Conservation (phyloP, 2,113 vertebrate species). For the Elachura formosa region DNA sequence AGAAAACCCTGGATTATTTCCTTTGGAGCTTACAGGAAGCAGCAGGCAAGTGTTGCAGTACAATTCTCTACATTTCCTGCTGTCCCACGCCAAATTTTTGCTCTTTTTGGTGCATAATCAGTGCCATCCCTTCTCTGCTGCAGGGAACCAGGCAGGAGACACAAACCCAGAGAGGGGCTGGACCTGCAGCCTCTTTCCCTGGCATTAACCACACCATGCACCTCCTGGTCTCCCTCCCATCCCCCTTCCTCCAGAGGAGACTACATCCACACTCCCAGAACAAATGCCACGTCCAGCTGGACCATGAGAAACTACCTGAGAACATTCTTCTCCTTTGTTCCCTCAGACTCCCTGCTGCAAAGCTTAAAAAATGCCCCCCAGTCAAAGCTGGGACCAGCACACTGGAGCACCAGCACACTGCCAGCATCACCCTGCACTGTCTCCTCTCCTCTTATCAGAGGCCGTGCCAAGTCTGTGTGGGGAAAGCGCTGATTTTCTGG, state of each 20-base stretch:
- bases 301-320: neutral
- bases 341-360: neutral
- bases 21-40: neutral
- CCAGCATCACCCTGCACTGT: neutral
- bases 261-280: neutral
- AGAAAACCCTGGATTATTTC: neutral
- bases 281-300: accelerated
- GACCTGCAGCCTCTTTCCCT: neutral
- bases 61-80: neutral
- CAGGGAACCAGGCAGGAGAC: neutral
- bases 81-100: neutral
- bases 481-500: neutral
- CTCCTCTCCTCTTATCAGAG: neutral
- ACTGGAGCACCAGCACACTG: neutral
- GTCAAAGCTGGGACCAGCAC: too few relatives aligned
- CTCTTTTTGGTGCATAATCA: neutral
- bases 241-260: neutral
- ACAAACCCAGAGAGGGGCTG: neutral
- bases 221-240: neutral
- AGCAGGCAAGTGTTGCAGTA: neutral
- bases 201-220: accelerated
- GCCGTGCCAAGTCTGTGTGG: neutral
- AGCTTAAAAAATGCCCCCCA: neutral
- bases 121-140: neutral
- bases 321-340: neutral